Evolutionary conservation across 2,888 invertebrate species (phyloP).

Genomic region (Holacanthella duospinosa): DNA sequence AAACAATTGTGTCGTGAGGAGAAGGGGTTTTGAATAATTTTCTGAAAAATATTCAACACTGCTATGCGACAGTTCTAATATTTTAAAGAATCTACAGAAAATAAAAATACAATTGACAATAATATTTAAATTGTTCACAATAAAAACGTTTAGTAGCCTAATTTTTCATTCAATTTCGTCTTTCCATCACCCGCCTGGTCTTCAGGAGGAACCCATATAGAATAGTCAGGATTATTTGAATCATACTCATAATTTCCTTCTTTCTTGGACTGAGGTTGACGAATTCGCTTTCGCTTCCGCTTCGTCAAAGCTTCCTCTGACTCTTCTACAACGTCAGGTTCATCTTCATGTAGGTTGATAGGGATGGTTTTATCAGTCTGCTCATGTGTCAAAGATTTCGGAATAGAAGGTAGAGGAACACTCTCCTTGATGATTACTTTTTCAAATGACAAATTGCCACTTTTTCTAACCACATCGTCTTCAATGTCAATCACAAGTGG

Average conservation of each 20-base stretch:
- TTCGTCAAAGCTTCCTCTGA: slow-evolving; percentile 1
- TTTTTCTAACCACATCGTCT: too few species aligned
- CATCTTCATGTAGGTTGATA: not conserved
- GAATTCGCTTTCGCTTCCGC: not conserved
- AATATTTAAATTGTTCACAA: too few species aligned
- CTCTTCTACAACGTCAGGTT: slow-evolving; percentile 11
- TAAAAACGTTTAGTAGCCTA: slow-evolving; percentile 62
- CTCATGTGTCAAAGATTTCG: not conserved
- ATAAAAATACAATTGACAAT: too few species aligned
- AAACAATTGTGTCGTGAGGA: too few species aligned
- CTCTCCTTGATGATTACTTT: not conserved
- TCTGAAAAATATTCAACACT: too few species aligned
- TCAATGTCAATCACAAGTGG: not conserved
- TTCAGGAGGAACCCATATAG: slow-evolving; percentile 65
- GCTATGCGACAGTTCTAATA: too few species aligned
- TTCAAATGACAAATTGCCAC: too few species aligned
- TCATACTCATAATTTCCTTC: slow-evolving; percentile 34
- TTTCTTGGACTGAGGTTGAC: slow-evolving; percentile 8
- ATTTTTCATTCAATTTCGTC: slow-evolving; percentile 64
- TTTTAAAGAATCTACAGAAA: too few species aligned
- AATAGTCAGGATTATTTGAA: slow-evolving; percentile 50
- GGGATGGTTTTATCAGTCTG: not conserved
- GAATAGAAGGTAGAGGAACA: not conserved
- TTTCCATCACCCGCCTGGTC: slow-evolving; percentile 67
- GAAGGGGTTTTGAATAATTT: too few species aligned